Percentiles rank a stretch among this genome's conserved stretches.
These are phyloP conservation scores for Euproctis similis DNA, from an alignment of 2,888 invertebrate genomes.

Conservation along the genomic window DNA sequence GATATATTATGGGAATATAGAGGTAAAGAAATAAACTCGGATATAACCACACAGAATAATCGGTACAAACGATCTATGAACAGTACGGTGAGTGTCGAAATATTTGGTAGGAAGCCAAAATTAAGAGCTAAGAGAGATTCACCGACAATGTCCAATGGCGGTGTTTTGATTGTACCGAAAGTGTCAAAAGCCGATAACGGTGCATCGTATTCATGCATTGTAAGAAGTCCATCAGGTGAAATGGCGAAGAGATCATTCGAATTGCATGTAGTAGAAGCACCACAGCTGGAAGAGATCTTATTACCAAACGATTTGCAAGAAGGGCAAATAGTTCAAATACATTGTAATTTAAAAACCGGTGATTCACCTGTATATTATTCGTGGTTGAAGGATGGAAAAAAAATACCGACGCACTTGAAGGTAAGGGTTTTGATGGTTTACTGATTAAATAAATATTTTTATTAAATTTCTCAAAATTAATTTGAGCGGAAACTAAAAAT, in stretches of 20 bases:
- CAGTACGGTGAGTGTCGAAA: constrained; percentile 53
- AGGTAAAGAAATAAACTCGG: constrained; percentile 59
- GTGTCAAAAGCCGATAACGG: constrained; percentile 81
- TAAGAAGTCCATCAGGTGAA: constrained; percentile 83
- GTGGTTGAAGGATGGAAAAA: constrained; percentile 81
- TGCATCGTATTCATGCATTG: constrained; percentile 86
- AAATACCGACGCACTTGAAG: constrained; percentile 79
- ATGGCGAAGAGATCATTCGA: constrained; percentile 83
- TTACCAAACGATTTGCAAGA: constrained; percentile 88
- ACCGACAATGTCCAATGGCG: constrained; percentile 49
- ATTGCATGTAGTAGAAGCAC: constrained; percentile 82
- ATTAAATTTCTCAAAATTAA: too few relatives aligned
- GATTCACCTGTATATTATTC: constrained; percentile 83
- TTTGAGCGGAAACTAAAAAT: too few relatives aligned
- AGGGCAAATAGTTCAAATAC: constrained; percentile 88
- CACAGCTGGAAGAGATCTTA: constrained; percentile 87
- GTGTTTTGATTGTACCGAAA: constrained; percentile 76
- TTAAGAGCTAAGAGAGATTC: constrained; percentile 59
- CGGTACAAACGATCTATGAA: constrained; percentile 51
- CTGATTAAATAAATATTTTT: too few relatives aligned
- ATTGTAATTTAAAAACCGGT: constrained; percentile 85
- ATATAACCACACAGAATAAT: constrained; percentile 37
- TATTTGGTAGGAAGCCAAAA: constrained; percentile 66
- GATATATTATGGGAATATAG: constrained; percentile 70
- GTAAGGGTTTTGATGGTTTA: constrained; percentile 51